Evolutionary conservation across 2,888 invertebrate species (phyloP), one percentile per base, ranked within the genome.

Genomic region (Epistrophe grossulariae): DNA sequence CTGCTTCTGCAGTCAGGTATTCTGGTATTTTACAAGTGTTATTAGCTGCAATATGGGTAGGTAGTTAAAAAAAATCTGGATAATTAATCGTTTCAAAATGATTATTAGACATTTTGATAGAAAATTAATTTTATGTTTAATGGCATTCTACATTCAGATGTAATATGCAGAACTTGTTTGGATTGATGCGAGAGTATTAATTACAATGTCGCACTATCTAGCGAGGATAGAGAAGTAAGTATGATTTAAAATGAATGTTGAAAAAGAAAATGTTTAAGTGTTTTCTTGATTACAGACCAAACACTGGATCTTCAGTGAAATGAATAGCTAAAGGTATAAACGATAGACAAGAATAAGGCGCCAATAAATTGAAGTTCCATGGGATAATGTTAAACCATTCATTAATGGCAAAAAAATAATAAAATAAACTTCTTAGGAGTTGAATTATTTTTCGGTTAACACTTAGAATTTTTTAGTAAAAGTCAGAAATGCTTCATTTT

Each of bases 81-180:
- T 38, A 48, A 74, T 68, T 48, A 80, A 74, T 74, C 48, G 50
- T 50, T 80, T 66, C 74, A 31, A 38, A 74, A 74, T 68, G 31
- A 68, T 52, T 45, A 43, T 43, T 35, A 68, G 74, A 80, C 74
- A 60, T 17, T 60, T 79, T 48, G 57, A 68, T 31, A 57, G 59
- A 31, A 68, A 52, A 68, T 80, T 68, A 52, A 66, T 80, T 60
- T 68, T 4, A 59, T 35, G 15, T 59, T 77, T 59, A 68, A 68
- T 68, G 38, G 50, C 48, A 77, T 38, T 11, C 68, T 31, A 10
- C 43, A 62, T 43, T 43, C 9, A n/a, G 13, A 19, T 43, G 13
- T 28, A 8, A n/a, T 31, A 15, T 24, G n/a, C 3, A 28, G 9
- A 60, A 68, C 68, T 52, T 13, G 80, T 66, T 68, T 52, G 1